Evolutionary conservation across 2,888 invertebrate species (phyloP).

Genomic region (Platynereis dumerilii): DNA sequence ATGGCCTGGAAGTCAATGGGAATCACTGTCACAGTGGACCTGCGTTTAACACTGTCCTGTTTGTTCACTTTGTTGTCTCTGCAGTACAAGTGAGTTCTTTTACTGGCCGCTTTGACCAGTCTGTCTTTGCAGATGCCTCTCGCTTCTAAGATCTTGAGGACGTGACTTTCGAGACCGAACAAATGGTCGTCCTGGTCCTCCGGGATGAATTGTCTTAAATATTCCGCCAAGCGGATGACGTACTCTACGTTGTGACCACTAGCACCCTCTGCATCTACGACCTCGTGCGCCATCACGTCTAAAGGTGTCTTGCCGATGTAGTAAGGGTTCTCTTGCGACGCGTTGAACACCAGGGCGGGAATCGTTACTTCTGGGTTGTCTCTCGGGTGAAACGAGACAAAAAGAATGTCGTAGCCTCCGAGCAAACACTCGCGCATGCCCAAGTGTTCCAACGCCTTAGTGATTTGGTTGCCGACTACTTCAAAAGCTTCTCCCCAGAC

Average conservation of each 20-base stretch:
- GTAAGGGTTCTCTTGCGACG: conserved; percentile 56
- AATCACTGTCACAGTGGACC: no score
- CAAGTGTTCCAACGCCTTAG: conserved; percentile 77
- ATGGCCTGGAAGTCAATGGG: no score
- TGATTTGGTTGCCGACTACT: conserved; percentile 68
- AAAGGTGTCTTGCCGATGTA: conserved; percentile 62
- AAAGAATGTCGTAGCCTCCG: conserved; percentile 75
- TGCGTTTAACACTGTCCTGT: no score
- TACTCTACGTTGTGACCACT: conserved; percentile 66
- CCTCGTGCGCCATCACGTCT: conserved; percentile 62
- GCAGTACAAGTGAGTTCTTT: no score
- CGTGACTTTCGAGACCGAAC: conserved; percentile 54
- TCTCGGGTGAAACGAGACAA: conserved; percentile 24
- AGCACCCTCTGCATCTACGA: conserved; percentile 49
- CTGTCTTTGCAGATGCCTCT: no score
- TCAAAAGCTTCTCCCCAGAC: conserved; percentile 89
- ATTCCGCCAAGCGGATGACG: conserved; percentile 63
- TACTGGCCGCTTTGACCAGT: no score
- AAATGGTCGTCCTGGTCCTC: conserved; percentile 63
- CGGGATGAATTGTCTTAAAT: conserved; percentile 61
- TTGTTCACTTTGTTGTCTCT: no score
- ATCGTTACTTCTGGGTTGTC: conserved; percentile 33
- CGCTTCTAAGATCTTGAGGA: neutral
- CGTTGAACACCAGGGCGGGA: conserved; percentile 63
- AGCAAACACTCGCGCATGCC: conserved; percentile 80